phyloP scores from a whole-genome alignment of 2,113 vertebrate species.

The Brachyistius frenatus region DNA sequence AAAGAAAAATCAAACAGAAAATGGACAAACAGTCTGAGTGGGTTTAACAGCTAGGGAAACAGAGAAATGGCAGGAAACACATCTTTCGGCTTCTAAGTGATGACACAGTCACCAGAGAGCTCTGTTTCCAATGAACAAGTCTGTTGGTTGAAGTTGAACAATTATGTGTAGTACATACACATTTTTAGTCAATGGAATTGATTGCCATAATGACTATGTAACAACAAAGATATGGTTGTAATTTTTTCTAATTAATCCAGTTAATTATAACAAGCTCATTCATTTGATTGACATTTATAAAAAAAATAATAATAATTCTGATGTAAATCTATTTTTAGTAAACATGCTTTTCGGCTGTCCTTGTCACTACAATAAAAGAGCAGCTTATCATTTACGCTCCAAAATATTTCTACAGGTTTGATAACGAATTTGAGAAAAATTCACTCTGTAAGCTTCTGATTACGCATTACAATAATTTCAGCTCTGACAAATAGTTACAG shows the following conservation, averaged over 20 bases:
- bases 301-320: background rate
- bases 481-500: background rate
- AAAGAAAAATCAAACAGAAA: background rate
- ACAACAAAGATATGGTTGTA: background rate
- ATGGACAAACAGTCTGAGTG: background rate
- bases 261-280: conserved; percentile 31
- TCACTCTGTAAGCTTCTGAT: background rate
- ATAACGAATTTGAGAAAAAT: background rate
- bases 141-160: background rate
- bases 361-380: conserved; percentile 10
- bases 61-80: background rate
- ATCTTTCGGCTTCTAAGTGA: background rate
- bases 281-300: background rate
- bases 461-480: background rate
- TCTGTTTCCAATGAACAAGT: background rate
- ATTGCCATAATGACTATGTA: background rate
- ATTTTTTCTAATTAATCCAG: conserved; percentile 21
- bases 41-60: background rate
- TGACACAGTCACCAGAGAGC: background rate
- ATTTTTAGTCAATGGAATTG: background rate
- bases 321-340: conserved; percentile 15
- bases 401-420: conserved; percentile 5
- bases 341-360: conserved; percentile 24
- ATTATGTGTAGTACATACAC: no score
- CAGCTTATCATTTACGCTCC: background rate